Evolutionary conservation across 1,140 invertebrate species (phyloP), one percentile per base, ranked within the genome.

Genomic region (Bombyx mandarina): DNA sequence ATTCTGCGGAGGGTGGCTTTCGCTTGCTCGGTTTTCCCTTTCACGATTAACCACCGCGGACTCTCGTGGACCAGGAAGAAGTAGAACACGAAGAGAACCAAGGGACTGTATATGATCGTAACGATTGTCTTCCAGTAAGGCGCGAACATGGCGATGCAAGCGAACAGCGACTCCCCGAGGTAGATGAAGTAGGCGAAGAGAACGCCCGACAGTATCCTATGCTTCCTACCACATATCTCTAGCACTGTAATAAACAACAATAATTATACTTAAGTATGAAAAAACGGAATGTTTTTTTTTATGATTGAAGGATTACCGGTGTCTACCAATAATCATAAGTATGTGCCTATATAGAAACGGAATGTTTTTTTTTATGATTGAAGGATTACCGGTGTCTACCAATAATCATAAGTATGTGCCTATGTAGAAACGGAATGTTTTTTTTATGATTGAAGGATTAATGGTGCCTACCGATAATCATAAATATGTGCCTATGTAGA

Each of bases 21-120:
- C 7, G 91, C 92, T 61, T 92, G 88, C 3, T 92, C 87, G 45
- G 91, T 89, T 75, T 90, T 92, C 1, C 92, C 91, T 53, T 92
- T 92, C 0, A 93, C 90, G 35, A 96, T 75, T 18, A 94, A 88
- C 95, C 95, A 96, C 66, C 94, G 82, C 8, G 92, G 88, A 54
- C 92, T 93, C 77, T 93, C 92, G 10, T 90, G 89, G 6, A 93
- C 62, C 43, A 92, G 65, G 69, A 89, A 89, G 46, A 90, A 88
- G 63, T 92, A 90, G 3, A 88, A 75, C 2, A 94, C 68, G 18
- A 93, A 89, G 4, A 93, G 70, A 4, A 95, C 66, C 18, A 91
- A 90, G 1, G 93, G 92, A 1, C 82, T 79, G 58, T 94, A 94
- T 26, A 93, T 88, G 6, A 93, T 88, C 22, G 91, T 88, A 10